Evolutionary conservation across 1,140 invertebrate genomes (phyloP).

Genomic region (Calycopis cecrops): DNA sequence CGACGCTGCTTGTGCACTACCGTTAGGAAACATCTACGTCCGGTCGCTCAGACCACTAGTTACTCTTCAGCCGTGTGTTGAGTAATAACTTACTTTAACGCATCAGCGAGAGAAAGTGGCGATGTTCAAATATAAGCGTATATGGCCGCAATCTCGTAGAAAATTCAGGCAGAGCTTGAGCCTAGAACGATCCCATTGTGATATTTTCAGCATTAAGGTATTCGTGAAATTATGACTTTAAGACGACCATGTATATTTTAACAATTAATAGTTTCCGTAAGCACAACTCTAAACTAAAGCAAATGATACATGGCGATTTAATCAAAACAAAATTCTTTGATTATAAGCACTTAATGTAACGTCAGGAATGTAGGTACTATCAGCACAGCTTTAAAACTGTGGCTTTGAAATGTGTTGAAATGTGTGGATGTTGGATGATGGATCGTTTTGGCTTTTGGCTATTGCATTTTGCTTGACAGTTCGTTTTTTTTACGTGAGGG

Average conservation of each 20-base stretch:
- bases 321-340: conserved; percentile 7
- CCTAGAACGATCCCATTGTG: neutral
- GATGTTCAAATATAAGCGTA: conserved; percentile 45
- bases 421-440: too few relatives aligned
- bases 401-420: too few relatives aligned
- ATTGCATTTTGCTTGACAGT: too few relatives aligned
- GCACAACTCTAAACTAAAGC: neutral
- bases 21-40: conserved; percentile 38
- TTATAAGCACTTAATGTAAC: neutral
- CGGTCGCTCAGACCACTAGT: conserved; percentile 33
- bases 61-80: conserved; percentile 48
- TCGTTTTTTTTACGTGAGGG: too few relatives aligned
- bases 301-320: neutral
- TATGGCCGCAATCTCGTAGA: conserved; percentile 51
- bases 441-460: too few relatives aligned
- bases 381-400: too few relatives aligned
- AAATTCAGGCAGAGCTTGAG: conserved; percentile 42
- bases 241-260: too few relatives aligned
- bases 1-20: conserved; percentile 37
- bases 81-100: conserved; percentile 54
- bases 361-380: neutral
- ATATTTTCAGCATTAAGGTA: neutral
- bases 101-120: conserved; percentile 65
- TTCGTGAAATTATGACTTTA: neutral
- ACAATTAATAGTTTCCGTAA: neutral